Percentiles rank a stretch among this genome's conserved stretches.
Evolutionary conservation across 2,113 vertebrate species (phyloP).

Genomic region (Chloroceryle aenea): DNA sequence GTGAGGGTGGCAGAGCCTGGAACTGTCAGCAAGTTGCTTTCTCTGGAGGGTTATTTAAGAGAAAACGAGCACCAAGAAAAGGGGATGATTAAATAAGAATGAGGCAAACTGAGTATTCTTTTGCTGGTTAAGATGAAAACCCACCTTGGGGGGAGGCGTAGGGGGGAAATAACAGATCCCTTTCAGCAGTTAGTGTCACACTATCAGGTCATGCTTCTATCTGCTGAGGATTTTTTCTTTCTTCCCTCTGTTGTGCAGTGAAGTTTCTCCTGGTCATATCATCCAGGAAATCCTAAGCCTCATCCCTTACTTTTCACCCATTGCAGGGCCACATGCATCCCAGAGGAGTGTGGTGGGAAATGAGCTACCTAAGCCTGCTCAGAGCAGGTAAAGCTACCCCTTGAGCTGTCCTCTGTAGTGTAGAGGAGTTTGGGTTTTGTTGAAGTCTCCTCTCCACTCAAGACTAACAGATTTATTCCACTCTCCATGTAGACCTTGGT

Average conservation of each 20-base stretch:
- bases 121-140: not conserved
- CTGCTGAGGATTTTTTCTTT: not conserved
- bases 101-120: not conserved
- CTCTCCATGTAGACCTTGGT: accelerated
- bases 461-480: not conserved
- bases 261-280: accelerated
- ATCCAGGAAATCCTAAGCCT: not conserved
- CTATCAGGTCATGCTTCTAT: not conserved
- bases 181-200: accelerated
- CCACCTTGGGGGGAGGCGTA: too few relatives aligned
- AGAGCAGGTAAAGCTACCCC: not conserved
- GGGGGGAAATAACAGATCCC: not conserved
- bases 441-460: not conserved
- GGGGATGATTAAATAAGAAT: not conserved
- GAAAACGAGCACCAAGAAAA: not conserved
- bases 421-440: not conserved
- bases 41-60: not conserved
- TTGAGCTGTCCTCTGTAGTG: not conserved
- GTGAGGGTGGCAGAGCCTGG: not conserved
- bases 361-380: not conserved
- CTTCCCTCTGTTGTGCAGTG: accelerated
- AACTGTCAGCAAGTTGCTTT: not conserved
- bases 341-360: not conserved
- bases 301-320: accelerated
- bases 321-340: accelerated